Conservation (phyloP, 1,140 invertebrate genomes). For the Eriosoma lanigerum region DNA sequence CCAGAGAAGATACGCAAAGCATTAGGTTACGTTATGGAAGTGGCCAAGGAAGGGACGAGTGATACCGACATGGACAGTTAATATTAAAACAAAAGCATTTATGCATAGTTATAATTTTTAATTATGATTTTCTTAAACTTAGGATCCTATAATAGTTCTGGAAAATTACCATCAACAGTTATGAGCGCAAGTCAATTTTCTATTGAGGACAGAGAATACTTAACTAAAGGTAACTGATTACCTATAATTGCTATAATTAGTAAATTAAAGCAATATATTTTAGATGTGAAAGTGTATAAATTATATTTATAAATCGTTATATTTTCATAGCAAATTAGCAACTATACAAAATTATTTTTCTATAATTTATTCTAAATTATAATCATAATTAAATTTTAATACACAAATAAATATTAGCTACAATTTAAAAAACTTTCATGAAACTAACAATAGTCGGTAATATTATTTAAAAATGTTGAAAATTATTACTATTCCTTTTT, state of each 20-base stretch:
- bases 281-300: too few relatives aligned
- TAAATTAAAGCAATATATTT: not conserved
- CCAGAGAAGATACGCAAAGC: constrained; percentile 37
- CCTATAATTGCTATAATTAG: not conserved
- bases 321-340: too few relatives aligned
- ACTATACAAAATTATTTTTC: too few relatives aligned
- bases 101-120: not conserved
- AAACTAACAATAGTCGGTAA: too few relatives aligned
- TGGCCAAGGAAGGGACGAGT: not conserved
- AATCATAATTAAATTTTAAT: too few relatives aligned
- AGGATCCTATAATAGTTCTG: constrained; percentile 30
- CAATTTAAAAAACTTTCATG: too few relatives aligned
- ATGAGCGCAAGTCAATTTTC: constrained; percentile 32
- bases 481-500: too few relatives aligned
- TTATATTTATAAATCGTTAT: too few relatives aligned
- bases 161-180: constrained; percentile 20
- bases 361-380: too few relatives aligned
- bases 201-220: constrained; percentile 22
- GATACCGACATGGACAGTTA: constrained; percentile 33
- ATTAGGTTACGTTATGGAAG: constrained; percentile 11
- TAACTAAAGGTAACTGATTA: constrained; percentile 34
- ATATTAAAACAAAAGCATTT: not conserved
- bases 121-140: not conserved
- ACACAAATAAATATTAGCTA: too few relatives aligned
- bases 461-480: too few relatives aligned